Conservation (phyloP, 2,888 invertebrate species). For the Amblyjoppa fuscipennis region DNA sequence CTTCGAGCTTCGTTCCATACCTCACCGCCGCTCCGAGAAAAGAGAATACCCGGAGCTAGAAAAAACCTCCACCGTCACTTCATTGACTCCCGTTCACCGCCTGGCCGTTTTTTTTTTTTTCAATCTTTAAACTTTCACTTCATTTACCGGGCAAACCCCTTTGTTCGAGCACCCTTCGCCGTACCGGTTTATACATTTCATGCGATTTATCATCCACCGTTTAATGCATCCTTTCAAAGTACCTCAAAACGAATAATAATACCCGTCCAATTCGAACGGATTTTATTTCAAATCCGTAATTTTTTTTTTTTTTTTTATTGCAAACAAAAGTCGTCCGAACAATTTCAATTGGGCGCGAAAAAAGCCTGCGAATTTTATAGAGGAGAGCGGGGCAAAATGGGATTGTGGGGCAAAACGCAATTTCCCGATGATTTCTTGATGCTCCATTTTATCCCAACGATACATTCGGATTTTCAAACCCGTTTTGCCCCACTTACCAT, state of each 20-base stretch:
- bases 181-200: background rate
- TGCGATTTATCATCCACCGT: background rate
- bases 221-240: background rate
- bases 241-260: background rate
- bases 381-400: too few species aligned
- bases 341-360: too few species aligned
- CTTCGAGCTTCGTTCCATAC: slow-evolving; percentile 51
- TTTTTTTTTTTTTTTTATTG: background rate
- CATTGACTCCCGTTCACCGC: slow-evolving; percentile 42
- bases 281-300: background rate
- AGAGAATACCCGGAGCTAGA: slow-evolving; percentile 35
- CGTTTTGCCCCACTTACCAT: too few species aligned
- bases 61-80: slow-evolving; percentile 32
- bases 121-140: slow-evolving; percentile 51
- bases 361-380: too few species aligned
- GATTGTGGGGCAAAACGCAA: too few species aligned
- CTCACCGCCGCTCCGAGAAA: slow-evolving; percentile 42
- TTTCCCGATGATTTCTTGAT: too few species aligned
- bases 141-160: slow-evolving; percentile 36
- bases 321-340: too few species aligned
- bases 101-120: slow-evolving; percentile 36
- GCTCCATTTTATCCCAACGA: too few species aligned
- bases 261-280: background rate
- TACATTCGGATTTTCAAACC: too few species aligned
- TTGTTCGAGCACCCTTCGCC: background rate